Percentiles rank a stretch among this genome's conserved stretches.
These are phyloP conservation scores for Gryon sp. DNA, from an alignment of 1,140 invertebrate genomes.

Conservation along the genomic window DNA sequence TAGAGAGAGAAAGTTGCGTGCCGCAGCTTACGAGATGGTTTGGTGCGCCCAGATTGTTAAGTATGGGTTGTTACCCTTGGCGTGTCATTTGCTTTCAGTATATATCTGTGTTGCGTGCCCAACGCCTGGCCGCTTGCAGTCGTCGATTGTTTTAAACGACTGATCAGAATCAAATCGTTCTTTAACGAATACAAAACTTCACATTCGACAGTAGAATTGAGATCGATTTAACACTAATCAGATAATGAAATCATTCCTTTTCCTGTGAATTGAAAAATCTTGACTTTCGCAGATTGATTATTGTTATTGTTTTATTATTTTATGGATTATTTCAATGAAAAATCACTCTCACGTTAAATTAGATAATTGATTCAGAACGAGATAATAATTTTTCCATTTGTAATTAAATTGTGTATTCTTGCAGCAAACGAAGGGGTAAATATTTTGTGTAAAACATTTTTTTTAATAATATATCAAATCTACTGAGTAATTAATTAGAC, in stretches of 20 bases:
- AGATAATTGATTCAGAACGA: no score
- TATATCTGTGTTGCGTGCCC: conserved; percentile 74
- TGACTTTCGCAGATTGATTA: no score
- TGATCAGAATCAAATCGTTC: conserved; percentile 68
- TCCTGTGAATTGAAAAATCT: not conserved
- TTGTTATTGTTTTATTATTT: not conserved
- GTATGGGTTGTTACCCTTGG: conserved; percentile 76
- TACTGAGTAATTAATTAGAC: conserved; percentile 39
- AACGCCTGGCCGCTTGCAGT: conserved; percentile 55
- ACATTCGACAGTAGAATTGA: conserved; percentile 27
- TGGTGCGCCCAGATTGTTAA: conserved; percentile 71
- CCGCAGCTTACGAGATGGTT: conserved; percentile 57
- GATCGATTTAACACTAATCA: conserved; percentile 17
- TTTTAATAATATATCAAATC: not conserved
- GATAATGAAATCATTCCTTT: not conserved
- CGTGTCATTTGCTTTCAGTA: conserved; percentile 75
- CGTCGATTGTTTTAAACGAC: conserved; percentile 78
- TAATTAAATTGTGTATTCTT: not conserved
- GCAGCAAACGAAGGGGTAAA: not conserved
- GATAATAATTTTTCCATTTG: not conserved
- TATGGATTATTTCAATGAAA: not conserved
- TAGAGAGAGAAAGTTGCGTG: conserved; percentile 72
- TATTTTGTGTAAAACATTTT: not conserved
- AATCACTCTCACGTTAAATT: no score
- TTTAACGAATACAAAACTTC: conserved; percentile 58